Base-by-base conservation (phyloP, 2,797 vertebrate genomes). In the Lemur catta region DNA sequence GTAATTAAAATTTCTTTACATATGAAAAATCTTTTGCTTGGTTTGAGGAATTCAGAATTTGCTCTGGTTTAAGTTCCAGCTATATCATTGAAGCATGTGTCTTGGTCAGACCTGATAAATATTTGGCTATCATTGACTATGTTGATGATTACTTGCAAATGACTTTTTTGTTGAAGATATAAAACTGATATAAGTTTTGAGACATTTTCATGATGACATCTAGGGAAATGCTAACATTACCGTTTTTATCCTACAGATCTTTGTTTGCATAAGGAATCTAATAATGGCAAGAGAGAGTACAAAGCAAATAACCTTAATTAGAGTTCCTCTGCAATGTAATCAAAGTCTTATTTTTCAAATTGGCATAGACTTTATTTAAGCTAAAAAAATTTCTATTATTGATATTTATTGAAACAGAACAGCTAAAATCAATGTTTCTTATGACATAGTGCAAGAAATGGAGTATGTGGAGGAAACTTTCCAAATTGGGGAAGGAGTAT, bases 351-450 rank as follows among this genome's bases (percentile, higher is more conserved):
- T 93, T 94, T 96, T 91, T 89, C 41, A 78, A 88, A 86, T 33
- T 89, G 13, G 28, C 46, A 28, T 8, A 88, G 33, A 78, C 28
- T 55, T 93, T 6, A 86, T 93, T 94, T 85, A 88, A 81, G 30
- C 14, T 75, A 91, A 80, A n/a, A 85, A 84, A 91, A 93, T 46
- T 18, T 91, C 26, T 89, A 61, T 28, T 91, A 55, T 24, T 89
- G 61, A 85, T 93, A 59, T 75, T 82, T 86, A 86, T 57, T 95
- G 33, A 92, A 94, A 93, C 38, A 93, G 7, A 55, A 86, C 14
- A 71, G 6, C 61, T 85, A 91, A 93, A 94, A 87, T 82, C 48
- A 89, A 35, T 52, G 24, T 81, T 85, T 86, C 74, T 87, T 80
- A 87, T 43, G 50, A 84, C 20, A 79, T 41, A 82, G 30, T 89